Evolutionary conservation across 1,140 invertebrate species (phyloP), one percentile per base, ranked within the genome.

Genomic region (Chironomus striatipennis): DNA sequence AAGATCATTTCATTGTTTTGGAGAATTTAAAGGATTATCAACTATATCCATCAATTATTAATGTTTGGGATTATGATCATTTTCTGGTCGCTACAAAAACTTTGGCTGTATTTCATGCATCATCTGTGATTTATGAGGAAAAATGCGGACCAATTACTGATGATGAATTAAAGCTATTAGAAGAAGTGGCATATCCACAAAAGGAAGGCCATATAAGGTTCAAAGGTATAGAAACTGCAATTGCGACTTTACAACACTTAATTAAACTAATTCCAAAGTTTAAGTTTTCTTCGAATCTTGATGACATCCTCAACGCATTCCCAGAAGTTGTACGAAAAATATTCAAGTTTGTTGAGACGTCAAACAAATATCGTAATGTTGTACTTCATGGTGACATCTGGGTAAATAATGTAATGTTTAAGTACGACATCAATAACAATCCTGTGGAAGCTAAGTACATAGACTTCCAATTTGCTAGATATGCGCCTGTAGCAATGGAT

Each of bases 401-500:
- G 87, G 78, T 83, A 1, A 88, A 87, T 76, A 90, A 90, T 78
- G 78, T 89, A 9, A 83, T 90, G 77, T 85, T 88, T 57, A 88
- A 87, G 78, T 86, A 86, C 75, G 79, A 83, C 0, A 77, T 79
- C 4, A 79, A 82, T 74, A 79, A 78, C 9, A 80, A 83, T 6
- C 76, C 84, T 1, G 74, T 81, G 2, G 77, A 80, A 7, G 86
- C 86, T 15, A 82, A 86, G 10, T 76, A 90, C 5, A 83, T 90
- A 18, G 89, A 90, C 78, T 89, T 87, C 74, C 89, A 90, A 79
- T 80, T 89, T 34, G 84, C 84, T 0, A 78, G 88, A 43, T 89
- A 86, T 78, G 79, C 82, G 17, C 81, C 84, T 2, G 85, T 86
- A 0, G 83, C 82, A 74, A 74, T 85, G 21, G 87, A 88, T 78